Percentiles rank a stretch among this genome's conserved stretches.
Evolutionary conservation across 2,113 vertebrate genomes (phyloP).

Genomic region (Engraulis encrasicolus): DNA sequence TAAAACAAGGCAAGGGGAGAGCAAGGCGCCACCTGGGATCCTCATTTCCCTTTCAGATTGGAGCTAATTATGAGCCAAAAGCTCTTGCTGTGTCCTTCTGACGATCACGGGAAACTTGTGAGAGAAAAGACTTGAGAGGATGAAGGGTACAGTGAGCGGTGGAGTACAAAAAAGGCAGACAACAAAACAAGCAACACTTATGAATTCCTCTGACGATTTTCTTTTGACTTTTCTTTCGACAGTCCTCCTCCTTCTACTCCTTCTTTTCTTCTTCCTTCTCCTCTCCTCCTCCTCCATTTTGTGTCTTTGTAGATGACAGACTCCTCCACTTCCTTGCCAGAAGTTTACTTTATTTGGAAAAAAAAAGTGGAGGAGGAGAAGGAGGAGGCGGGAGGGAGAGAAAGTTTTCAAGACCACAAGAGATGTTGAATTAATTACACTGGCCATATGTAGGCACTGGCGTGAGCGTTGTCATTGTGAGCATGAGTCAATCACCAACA

Average conservation of each 20-base stretch:
- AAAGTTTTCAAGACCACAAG: background rate
- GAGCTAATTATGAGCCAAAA: conserved; percentile 66
- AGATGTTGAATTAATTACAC: background rate
- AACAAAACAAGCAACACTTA: background rate
- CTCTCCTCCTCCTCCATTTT: background rate
- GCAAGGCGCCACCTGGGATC: conserved; percentile 67
- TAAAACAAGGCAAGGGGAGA: no score
- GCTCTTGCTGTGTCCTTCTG: conserved; percentile 58
- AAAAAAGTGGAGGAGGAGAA: background rate
- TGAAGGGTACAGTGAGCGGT: background rate
- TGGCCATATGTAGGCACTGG: background rate
- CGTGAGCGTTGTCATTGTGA: background rate
- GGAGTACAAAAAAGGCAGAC: background rate
- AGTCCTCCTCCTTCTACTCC: background rate
- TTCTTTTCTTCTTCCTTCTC: no score
- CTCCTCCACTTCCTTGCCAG: background rate
- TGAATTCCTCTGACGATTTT: background rate
- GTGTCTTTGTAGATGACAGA: background rate
- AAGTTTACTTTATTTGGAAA: conserved; percentile 8
- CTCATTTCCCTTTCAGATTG: conserved; percentile 75
- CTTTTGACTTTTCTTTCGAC: background rate
- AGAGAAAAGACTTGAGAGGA: background rate
- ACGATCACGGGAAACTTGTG: conserved; percentile 36
- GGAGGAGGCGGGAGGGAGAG: background rate
- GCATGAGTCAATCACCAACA: no score